A percentile compares a stretch with the other conserved stretches of the same genome.
Conservation (phyloP, 2,888 invertebrate species). For the Bembecia ichneumoniformis region DNA sequence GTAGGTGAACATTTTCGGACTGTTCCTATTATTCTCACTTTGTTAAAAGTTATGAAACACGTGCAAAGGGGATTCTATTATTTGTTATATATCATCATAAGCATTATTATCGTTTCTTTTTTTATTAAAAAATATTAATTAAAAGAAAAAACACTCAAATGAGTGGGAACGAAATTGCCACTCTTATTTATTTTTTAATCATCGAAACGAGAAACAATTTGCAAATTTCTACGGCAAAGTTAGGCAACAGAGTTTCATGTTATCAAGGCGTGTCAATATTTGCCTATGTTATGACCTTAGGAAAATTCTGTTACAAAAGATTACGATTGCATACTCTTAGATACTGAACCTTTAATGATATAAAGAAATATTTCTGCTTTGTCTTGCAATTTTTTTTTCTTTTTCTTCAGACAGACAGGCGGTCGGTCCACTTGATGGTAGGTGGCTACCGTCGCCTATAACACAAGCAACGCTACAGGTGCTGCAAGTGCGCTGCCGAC, state of each 20-base stretch:
- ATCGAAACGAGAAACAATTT: too few species aligned
- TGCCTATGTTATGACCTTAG: slow-evolving; percentile 38
- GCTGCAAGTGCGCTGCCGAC: too few species aligned
- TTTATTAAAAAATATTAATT: background rate
- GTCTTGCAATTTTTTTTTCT: too few species aligned
- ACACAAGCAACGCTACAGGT: too few species aligned
- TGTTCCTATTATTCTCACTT: background rate
- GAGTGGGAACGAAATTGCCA: background rate
- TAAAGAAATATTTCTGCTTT: too few species aligned
- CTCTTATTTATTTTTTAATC: background rate
- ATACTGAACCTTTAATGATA: background rate
- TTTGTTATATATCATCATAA: too few species aligned
- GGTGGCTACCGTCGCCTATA: too few species aligned
- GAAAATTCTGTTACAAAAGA: slow-evolving; percentile 25
- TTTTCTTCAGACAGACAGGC: too few species aligned
- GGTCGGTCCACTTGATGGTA: too few species aligned
- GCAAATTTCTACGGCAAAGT: slow-evolving; percentile 1
- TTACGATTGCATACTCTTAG: background rate
- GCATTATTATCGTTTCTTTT: too few species aligned
- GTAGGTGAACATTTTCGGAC: slow-evolving; percentile 19
- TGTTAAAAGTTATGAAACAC: background rate
- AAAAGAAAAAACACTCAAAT: background rate
- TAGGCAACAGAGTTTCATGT: slow-evolving; percentile 53
- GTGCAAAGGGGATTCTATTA: background rate
- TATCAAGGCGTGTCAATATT: slow-evolving; percentile 48